These are phyloP conservation scores for Dicentrarchus labrax DNA, from an alignment of 2,113 vertebrate species.

Conservation along the genomic window DNA sequence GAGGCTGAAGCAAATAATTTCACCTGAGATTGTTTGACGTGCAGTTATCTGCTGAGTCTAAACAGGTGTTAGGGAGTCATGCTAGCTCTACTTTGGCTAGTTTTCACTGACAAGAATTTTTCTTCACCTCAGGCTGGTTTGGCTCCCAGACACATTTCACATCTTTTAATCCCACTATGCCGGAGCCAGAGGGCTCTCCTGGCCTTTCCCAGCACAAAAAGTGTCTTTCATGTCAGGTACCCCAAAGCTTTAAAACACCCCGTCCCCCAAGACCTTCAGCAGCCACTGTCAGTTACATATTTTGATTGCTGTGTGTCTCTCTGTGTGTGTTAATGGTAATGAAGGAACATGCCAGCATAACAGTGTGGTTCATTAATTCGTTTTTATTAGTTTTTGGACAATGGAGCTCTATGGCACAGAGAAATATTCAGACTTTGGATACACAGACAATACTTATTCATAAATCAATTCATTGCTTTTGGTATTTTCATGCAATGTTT, in stretches of 20 bases:
- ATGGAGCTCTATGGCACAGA: background rate
- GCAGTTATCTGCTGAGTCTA: conserved; percentile 17
- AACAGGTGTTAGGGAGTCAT: conserved; percentile 28
- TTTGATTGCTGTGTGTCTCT: background rate
- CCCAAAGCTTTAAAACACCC: background rate
- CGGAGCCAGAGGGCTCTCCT: conserved; percentile 13
- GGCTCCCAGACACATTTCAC: conserved; percentile 27
- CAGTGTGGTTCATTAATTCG: no score
- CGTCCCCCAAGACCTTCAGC: background rate
- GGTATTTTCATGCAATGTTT: background rate
- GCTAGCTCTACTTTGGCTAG: background rate
- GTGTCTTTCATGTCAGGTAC: conserved; percentile 41
- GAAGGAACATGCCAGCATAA: no score
- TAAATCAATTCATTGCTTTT: background rate
- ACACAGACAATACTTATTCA: background rate
- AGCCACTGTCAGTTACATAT: background rate
- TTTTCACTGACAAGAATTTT: background rate
- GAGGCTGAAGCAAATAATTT: conserved; percentile 24
- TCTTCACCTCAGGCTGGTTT: conserved; percentile 14
- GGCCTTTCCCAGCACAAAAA: background rate
- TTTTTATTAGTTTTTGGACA: background rate
- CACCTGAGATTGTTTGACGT: conserved; percentile 27
- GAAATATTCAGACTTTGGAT: background rate
- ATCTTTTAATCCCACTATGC: conserved; percentile 52
- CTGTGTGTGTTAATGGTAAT: background rate